These are phyloP conservation scores for Luidia sarsii DNA, from an alignment of 53 echinoderm and acorn worm species.

Conservation along the genomic window DNA sequence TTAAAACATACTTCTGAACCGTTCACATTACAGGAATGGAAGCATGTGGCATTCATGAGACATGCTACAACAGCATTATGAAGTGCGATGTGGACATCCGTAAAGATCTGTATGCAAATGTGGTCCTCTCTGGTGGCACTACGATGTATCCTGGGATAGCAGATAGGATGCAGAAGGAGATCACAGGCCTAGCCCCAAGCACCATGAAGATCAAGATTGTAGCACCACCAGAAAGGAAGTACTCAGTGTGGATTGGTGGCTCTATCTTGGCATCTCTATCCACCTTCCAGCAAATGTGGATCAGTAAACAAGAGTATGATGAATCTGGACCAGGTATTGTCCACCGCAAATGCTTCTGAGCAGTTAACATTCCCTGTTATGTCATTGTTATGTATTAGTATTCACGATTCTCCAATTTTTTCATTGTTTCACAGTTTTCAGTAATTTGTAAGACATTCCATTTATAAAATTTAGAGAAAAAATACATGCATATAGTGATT, in stretches of 20 bases:
- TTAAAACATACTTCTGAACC: not conserved
- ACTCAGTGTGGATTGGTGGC: slow-evolving; percentile 11
- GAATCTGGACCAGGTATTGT: slow-evolving; percentile 77
- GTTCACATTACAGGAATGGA: slow-evolving; percentile 60
- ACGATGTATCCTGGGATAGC: slow-evolving; percentile 97
- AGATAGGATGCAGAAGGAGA: slow-evolving; percentile 95
- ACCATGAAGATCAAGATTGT: slow-evolving; percentile 99
- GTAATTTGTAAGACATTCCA: no score
- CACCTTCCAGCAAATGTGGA: slow-evolving; percentile 95
- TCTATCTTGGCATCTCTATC: slow-evolving; percentile 74
- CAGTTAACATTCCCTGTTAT: not conserved
- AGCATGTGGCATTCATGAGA: slow-evolving; percentile 90
- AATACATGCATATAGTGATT: no score
- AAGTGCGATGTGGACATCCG: slow-evolving; percentile 98
- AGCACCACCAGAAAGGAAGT: slow-evolving; percentile 37
- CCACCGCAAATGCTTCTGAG: slow-evolving; percentile 79
- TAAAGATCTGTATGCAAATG: slow-evolving; percentile 93
- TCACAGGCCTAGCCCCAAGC: slow-evolving; percentile 85
- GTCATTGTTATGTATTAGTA: no score
- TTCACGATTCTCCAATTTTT: no score
- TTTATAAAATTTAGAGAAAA: no score
- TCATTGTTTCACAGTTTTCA: no score
- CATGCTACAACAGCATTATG: slow-evolving; percentile 91
- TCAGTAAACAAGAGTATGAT: slow-evolving; percentile 90
- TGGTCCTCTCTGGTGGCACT: slow-evolving; percentile 88